Evolutionary conservation across 2,888 invertebrate genomes (phyloP).

Genomic region (Dryadula phaetusa): DNA sequence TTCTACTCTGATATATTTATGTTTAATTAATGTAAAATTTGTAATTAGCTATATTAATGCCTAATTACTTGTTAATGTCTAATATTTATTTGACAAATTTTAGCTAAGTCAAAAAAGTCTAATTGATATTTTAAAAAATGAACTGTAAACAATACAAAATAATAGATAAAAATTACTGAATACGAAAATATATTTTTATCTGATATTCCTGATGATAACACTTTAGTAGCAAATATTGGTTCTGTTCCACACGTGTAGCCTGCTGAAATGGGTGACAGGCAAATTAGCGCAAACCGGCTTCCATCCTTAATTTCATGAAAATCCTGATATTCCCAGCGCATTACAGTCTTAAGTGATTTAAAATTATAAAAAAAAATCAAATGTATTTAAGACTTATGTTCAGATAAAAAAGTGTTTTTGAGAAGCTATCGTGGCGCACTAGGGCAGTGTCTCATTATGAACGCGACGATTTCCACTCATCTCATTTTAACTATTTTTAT

Average conservation of each 20-base stretch:
- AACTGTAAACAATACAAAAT: neutral
- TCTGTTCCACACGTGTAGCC: slow-evolving; percentile 2
- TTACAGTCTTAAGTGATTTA: neutral
- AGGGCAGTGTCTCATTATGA: too few species aligned
- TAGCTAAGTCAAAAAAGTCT: too few species aligned
- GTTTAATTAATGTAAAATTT: neutral
- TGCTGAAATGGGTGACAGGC: slow-evolving; percentile 29
- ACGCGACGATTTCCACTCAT: too few species aligned
- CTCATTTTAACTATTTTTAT: too few species aligned
- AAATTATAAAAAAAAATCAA: too few species aligned
- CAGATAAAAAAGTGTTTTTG: too few species aligned
- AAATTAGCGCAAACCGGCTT: slow-evolving; percentile 29
- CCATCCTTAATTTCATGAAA: slow-evolving; percentile 17
- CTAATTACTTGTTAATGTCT: too few species aligned
- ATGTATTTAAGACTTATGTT: too few species aligned
- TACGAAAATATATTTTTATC: neutral
- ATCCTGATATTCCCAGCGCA: slow-evolving; percentile 14
- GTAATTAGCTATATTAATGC: neutral
- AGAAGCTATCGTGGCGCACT: too few species aligned
- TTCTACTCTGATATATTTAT: slow-evolving; percentile 15
- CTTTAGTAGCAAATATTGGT: slow-evolving; percentile 11
- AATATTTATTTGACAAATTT: too few species aligned
- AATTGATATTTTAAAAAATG: too few species aligned
- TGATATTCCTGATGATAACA: neutral
- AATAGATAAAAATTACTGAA: neutral